Base-by-base conservation (phyloP, 2,888 invertebrate genomes). In the Stenoptilia bipunctidactyla region DNA sequence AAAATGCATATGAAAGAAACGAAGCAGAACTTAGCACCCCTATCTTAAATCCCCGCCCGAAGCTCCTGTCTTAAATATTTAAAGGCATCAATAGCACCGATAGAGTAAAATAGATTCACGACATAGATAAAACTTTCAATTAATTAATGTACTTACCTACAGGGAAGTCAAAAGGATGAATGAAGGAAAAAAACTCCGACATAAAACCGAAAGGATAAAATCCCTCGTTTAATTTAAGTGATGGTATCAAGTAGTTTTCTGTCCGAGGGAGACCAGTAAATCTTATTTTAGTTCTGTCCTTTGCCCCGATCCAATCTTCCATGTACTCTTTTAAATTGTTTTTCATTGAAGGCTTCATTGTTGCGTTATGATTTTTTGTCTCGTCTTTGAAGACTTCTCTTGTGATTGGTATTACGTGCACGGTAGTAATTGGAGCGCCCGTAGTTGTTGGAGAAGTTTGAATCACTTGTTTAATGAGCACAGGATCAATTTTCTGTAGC, bases 121-220 rank as follows among this genome's bases (percentile, higher is more conserved):
- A n/a, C n/a, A n/a, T n/a, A 20, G 8, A 20, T 20, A 20, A 20
- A 20, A 20, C 20, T 20, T 5, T 20, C 20, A 20, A 20, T 3
- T 20, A 27, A 40, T 9, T 12, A 13, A 27, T 35, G 15, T 36
- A 68, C 80, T 87, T 70, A 90, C 90, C 90, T 41, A 85, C 65
- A 44, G 90, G 89, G 68, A 89, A 87, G 50, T 88, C 86, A 55
- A 86, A 83, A 2, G 90, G 89, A 64, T 89, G 87, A 56, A 90
- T 83, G 57, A 87, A 66, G 49, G 85, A 84, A 58, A 90, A 85
- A 61, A 90, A 85, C 44, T 74, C 65, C 9, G 89, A 86, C 58
- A 90, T 84, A 61, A 88, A 87, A 53, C 85, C 79, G 62, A 90
- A 90, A 49, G 87, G 74, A 59, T 88, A 85, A 60, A 87, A 80